Conservation (phyloP, 2,113 vertebrate species). For the Malurus melanocephalus region DNA sequence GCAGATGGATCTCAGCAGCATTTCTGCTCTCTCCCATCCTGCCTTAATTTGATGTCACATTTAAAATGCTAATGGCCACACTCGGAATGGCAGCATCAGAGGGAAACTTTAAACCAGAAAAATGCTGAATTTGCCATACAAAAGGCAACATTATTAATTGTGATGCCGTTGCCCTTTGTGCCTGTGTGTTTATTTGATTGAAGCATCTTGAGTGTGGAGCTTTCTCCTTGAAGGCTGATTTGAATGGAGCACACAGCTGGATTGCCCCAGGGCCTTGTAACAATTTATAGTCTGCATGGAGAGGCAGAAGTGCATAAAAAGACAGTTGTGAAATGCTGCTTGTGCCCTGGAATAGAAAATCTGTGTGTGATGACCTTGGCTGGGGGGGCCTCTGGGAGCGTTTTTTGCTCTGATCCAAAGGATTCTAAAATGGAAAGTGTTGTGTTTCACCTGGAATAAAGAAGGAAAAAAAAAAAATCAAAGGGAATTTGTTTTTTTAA, state of each 20-base stretch:
- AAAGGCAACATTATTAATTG: slow-evolving; percentile 20
- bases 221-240: slow-evolving; percentile 64
- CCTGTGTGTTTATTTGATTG: slow-evolving; percentile 63
- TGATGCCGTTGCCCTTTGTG: slow-evolving; percentile 64
- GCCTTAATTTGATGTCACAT: slow-evolving; percentile 22
- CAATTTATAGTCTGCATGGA: slow-evolving; percentile 55
- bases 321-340: slow-evolving; percentile 50
- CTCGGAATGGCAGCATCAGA: slow-evolving; percentile 25
- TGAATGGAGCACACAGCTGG: slow-evolving; percentile 54
- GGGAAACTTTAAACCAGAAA: not conserved
- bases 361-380: slow-evolving; percentile 56
- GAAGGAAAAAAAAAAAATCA: not conserved
- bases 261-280: slow-evolving; percentile 65
- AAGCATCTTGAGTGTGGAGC: slow-evolving; percentile 53
- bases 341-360: slow-evolving; percentile 51
- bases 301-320: slow-evolving; percentile 65
- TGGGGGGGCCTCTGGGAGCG: slow-evolving; percentile 12
- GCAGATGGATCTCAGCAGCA: slow-evolving; percentile 18
- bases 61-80: slow-evolving; percentile 32
- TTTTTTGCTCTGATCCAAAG: slow-evolving; percentile 1
- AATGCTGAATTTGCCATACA: not conserved
- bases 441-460: not conserved
- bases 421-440: not conserved
- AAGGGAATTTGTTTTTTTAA: not conserved
- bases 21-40: not conserved